Evolutionary conservation across 2,888 invertebrate genomes (phyloP), one percentile per base, ranked within the genome.

Genomic region (Hirtodrosophila confusa): DNA sequence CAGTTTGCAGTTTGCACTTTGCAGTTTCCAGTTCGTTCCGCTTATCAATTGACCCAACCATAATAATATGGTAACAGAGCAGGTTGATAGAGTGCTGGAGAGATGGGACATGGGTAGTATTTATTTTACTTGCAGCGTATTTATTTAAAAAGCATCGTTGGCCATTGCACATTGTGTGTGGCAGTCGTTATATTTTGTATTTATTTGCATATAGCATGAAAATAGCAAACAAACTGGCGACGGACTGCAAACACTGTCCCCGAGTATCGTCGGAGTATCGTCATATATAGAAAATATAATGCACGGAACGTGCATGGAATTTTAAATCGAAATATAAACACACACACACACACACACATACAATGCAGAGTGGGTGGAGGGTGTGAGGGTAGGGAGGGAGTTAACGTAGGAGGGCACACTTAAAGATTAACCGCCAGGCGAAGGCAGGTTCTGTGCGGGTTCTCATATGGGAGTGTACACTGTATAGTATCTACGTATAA

Each of bases 241-340:
- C 72, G 66, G 70, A 27, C 64, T 40, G 17, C 68, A 71, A 69
- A 75, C 61, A 69, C 40, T 50, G 64, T 56, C 62, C 68, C 56
- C 10, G 29, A 56, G 37, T 75, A 53, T 60, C 51, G 17, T 60
- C 51, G 17, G 58, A 35, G 54, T 41, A 57, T 55, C 51, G 24
- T 62, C 53, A 37, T 51, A 69, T 72, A 69, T 80, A 67, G 69
- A 56, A 73, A 71, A 69, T 72, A 79, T 84, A 86, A 83, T 84
- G 86, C 80, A 64, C 36, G 55, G 75, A 80, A 72, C 82, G 84
- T 86, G 86, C 78, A 80, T 75, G 62, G 80, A 86, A 82, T 84
- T 82, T 82, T 69, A 82, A 86, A 86, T 75, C 75, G 72, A 72
- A 80, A 80, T 75, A 73, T 75, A 83, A 83, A 86, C 84, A 80